A percentile compares a stretch with the other conserved stretches of the same genome.
Evolutionary conservation across 2,113 vertebrate genomes (phyloP).

Genomic region (Cephalopholis sonnerati): DNA sequence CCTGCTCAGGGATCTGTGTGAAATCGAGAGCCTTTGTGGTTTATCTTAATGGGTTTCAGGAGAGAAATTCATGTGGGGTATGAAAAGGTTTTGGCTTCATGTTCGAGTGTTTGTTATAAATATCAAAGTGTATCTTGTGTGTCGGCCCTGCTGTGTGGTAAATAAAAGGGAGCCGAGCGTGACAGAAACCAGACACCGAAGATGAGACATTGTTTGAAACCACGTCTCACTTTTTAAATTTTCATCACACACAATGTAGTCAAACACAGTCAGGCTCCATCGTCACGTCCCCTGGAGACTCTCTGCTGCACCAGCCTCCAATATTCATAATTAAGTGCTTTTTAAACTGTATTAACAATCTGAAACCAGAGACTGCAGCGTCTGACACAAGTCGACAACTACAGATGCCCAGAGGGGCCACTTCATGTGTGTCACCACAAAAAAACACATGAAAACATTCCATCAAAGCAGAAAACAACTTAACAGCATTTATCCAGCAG

Average conservation of each 20-base stretch:
- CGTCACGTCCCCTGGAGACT: not conserved
- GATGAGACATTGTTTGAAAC: not conserved
- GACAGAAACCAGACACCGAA: constrained; percentile 15
- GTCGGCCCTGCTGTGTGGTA: not conserved
- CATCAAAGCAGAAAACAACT: not conserved
- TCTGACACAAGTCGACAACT: not conserved
- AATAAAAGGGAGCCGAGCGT: not conserved
- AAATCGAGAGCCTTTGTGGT: no score
- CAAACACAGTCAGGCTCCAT: not conserved
- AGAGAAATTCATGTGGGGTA: not conserved
- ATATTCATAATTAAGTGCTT: not conserved
- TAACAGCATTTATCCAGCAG: not conserved
- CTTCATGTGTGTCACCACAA: not conserved
- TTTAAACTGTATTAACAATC: not conserved
- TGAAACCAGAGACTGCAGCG: not conserved
- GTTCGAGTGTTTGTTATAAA: not conserved
- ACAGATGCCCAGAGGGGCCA: constrained; percentile 1
- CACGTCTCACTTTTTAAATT: not conserved
- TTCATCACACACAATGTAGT: not conserved
- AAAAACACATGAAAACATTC: not conserved
- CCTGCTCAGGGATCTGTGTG: not conserved
- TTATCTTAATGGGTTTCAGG: not conserved
- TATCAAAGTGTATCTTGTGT: not conserved
- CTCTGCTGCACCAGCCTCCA: not conserved
- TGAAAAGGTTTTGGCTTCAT: not conserved